Evolutionary conservation across 2,888 invertebrate species (phyloP).

Genomic region (Sthenelais limicola): DNA sequence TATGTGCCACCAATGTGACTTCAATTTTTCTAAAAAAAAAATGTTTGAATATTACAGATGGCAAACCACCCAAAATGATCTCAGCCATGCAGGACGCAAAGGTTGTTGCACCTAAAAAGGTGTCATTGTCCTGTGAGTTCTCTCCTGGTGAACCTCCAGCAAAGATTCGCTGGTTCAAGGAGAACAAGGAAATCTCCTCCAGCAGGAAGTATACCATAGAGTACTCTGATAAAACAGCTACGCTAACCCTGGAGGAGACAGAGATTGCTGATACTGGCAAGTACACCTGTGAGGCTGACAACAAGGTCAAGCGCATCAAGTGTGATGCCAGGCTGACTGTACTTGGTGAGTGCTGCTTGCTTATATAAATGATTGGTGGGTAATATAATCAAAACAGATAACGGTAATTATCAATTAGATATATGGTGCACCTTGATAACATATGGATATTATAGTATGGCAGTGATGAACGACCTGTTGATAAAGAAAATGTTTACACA

Average conservation of each 20-base stretch:
- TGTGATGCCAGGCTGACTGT: slow-evolving; percentile 50
- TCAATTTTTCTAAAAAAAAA: too few species aligned
- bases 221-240: slow-evolving; percentile 83
- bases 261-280: slow-evolving; percentile 78
- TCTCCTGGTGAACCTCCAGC: slow-evolving; percentile 51
- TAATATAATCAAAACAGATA: too few species aligned
- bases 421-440: too few species aligned
- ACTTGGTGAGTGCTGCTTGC: slow-evolving; percentile 48
- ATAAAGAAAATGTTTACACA: too few species aligned
- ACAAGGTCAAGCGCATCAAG: slow-evolving; percentile 50
- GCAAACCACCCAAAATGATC: slow-evolving; percentile 51
- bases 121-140: slow-evolving; percentile 50
- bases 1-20: too few species aligned
- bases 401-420: too few species aligned
- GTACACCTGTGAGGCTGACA: slow-evolving; percentile 51
- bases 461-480: too few species aligned
- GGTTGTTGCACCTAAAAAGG: slow-evolving; percentile 45
- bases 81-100: slow-evolving; percentile 48
- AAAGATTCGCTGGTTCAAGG: slow-evolving; percentile 54
- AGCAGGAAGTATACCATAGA: slow-evolving; percentile 86
- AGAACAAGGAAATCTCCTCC: slow-evolving; percentile 48
- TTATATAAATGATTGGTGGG: neutral
- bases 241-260: slow-evolving; percentile 80
- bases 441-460: too few species aligned
- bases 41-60: too few species aligned